phyloP scores from a whole-genome alignment of 1,140 invertebrate species.

The Dendrolimus kikuchii region DNA sequence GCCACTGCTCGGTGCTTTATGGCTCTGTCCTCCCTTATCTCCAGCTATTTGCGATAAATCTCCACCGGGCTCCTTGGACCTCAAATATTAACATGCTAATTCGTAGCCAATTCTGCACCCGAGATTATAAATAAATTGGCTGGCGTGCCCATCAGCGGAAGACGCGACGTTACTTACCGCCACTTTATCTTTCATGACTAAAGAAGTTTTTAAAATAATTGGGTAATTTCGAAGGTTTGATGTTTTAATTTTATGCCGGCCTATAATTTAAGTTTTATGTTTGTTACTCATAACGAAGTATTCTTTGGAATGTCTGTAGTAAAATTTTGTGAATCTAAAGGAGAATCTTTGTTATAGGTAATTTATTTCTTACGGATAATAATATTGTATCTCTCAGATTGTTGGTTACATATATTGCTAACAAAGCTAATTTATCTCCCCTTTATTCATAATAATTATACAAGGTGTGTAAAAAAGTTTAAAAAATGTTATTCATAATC shows the following conservation, averaged over 20 bases:
- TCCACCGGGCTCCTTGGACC: conserved; percentile 59
- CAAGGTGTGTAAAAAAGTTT: too few species aligned
- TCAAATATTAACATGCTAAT: conserved; percentile 72
- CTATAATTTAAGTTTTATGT: conserved; percentile 38
- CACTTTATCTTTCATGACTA: conserved; percentile 63
- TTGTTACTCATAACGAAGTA: conserved; percentile 18
- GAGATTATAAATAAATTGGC: conserved; percentile 69
- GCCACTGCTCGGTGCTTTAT: conserved; percentile 46
- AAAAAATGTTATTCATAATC: too few species aligned
- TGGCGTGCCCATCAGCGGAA: conserved; percentile 45
- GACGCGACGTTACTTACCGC: conserved; percentile 20
- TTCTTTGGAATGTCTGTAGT: conserved; percentile 16
- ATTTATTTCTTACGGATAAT: too few species aligned
- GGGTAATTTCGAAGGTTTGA: conserved; percentile 26
- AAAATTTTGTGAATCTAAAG: conserved; percentile 13
- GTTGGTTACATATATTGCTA: too few species aligned
- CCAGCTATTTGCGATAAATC: conserved; percentile 62
- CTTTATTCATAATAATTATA: too few species aligned
- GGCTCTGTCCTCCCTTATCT: conserved; percentile 63
- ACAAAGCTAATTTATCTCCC: too few species aligned
- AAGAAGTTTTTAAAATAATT: conserved; percentile 50
- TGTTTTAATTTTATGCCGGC: conserved; percentile 47
- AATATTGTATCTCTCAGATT: too few species aligned
- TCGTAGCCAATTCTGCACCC: conserved; percentile 61
- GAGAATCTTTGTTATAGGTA: conserved; percentile 1